Evolutionary conservation across 2,888 invertebrate species (phyloP).

Genomic region (Achlya flavicornis): DNA sequence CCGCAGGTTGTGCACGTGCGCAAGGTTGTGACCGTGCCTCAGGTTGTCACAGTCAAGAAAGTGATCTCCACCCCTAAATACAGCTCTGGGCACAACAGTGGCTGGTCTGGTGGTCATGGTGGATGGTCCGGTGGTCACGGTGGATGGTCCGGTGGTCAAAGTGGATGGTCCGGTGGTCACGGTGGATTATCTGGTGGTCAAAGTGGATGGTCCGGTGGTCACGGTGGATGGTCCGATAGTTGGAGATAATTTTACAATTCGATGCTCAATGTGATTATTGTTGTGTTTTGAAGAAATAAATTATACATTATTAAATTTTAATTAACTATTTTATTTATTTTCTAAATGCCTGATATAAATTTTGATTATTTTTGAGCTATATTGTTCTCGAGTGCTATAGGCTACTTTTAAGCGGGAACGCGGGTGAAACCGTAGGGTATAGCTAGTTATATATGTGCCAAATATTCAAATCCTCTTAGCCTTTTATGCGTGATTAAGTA

Average conservation of each 20-base stretch:
- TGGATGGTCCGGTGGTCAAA: slow-evolving; percentile 14
- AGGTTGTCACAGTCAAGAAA: slow-evolving; percentile 61
- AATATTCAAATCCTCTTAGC: too few relatives aligned
- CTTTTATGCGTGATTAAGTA: too few relatives aligned
- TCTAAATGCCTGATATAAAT: too few relatives aligned
- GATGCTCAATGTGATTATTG: background rate
- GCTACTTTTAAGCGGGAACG: too few relatives aligned
- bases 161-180: slow-evolving; percentile 35
- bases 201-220: slow-evolving; percentile 8
- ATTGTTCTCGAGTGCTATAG: too few relatives aligned
- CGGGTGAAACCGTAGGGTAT: too few relatives aligned
- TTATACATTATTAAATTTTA: background rate
- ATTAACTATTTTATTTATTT: background rate
- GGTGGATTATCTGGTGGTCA: background rate
- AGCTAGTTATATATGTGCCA: too few relatives aligned
- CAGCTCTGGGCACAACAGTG: slow-evolving; percentile 9
- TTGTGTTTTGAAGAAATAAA: background rate
- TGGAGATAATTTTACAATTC: background rate
- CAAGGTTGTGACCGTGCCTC: slow-evolving; percentile 57
- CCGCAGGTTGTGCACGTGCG: slow-evolving; percentile 55
- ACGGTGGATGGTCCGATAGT: slow-evolving; percentile 19
- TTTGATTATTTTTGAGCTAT: too few relatives aligned
- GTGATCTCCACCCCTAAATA: slow-evolving; percentile 46
- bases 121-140: slow-evolving; percentile 12
- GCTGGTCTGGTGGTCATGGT: slow-evolving; percentile 23